These are phyloP conservation scores for Margarornis squamiger DNA, from an alignment of 2,797 vertebrate genomes.

Conservation along the genomic window DNA sequence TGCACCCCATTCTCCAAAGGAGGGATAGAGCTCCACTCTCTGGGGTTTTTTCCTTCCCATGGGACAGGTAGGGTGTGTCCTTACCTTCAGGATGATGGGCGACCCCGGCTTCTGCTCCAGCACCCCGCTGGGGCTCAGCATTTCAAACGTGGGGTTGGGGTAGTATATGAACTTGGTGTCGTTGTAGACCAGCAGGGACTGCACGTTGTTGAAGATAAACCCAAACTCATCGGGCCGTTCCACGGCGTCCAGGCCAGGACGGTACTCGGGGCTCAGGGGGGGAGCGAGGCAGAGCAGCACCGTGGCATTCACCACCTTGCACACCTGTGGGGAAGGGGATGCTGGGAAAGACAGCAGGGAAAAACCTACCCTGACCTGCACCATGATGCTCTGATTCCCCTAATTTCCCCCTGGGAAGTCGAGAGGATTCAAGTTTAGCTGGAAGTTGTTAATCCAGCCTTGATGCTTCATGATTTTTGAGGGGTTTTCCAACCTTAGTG, in stretches of 20 bases:
- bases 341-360: background rate
- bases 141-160: conserved; percentile 94
- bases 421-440: accelerated
- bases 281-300: conserved; percentile 91
- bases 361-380: background rate
- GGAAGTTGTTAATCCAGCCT: background rate
- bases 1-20: accelerated
- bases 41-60: background rate
- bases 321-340: conserved; percentile 78
- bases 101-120: conserved; percentile 97
- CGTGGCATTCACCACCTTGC: conserved; percentile 89
- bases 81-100: conserved; percentile 97
- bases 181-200: conserved; percentile 92
- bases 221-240: conserved; percentile 95
- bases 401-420: background rate
- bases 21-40: too few relatives aligned
- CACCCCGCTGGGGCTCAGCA: conserved; percentile 87
- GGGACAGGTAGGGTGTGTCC: accelerated
- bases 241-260: conserved; percentile 84
- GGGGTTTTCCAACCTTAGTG: background rate
- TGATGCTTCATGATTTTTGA: accelerated
- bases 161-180: conserved; percentile 98
- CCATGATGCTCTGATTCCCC: accelerated
- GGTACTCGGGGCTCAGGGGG: conserved; percentile 85
- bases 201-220: conserved; percentile 98